Evolutionary conservation across 2,797 vertebrate genomes (phyloP).

Genomic region (Lepus oiostolus): DNA sequence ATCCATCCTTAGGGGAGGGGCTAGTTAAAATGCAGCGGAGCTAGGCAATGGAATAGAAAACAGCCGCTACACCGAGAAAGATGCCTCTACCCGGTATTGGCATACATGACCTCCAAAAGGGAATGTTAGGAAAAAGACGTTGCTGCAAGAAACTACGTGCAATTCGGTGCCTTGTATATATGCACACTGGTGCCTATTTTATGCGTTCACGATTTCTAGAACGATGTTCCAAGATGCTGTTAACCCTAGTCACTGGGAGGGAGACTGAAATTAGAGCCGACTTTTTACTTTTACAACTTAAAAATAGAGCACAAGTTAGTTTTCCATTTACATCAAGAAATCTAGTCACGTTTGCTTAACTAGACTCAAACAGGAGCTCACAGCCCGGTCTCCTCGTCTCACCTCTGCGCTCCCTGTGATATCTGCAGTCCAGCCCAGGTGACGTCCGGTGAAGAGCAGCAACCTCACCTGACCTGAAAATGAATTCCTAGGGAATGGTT

Average conservation of each 20-base stretch:
- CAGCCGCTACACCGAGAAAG: neutral
- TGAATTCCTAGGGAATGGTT: neutral
- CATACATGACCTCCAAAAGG: neutral
- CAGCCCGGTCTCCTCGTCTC: too few relatives aligned
- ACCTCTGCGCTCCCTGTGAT: neutral
- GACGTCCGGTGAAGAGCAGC: neutral
- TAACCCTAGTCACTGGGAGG: neutral
- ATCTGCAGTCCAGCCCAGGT: neutral
- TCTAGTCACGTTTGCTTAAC: neutral
- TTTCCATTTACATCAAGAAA: neutral
- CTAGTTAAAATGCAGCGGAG: neutral
- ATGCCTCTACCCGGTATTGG: neutral
- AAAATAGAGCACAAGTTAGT: neutral
- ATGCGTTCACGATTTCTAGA: neutral
- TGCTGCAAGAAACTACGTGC: neutral
- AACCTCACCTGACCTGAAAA: neutral
- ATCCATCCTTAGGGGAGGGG: neutral
- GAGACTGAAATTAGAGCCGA: neutral
- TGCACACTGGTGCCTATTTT: too few relatives aligned
- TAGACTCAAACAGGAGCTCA: neutral
- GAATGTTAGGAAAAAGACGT: neutral
- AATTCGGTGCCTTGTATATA: neutral
- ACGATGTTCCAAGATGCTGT: neutral
- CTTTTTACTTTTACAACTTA: neutral
- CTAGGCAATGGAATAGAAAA: neutral